phyloP scores from a whole-genome alignment of 2,888 invertebrate species.

The Dromius quadrimaculatus region DNA sequence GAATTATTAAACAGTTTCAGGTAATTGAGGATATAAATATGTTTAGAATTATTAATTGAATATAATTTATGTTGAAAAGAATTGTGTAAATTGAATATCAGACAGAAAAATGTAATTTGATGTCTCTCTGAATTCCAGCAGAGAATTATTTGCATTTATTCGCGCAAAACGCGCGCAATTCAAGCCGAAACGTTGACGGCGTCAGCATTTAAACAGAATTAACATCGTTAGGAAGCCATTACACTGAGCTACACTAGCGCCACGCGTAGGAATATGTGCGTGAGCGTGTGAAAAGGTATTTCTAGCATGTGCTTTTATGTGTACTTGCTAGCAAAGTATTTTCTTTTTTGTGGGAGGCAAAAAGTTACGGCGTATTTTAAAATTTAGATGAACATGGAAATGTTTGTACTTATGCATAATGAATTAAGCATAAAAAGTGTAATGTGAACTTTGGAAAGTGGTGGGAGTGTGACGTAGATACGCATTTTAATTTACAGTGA shows the following conservation, averaged over 20 bases:
- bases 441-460: too few relatives aligned
- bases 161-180: conserved; percentile 11
- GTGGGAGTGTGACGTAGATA: too few relatives aligned
- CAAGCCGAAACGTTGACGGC: too few relatives aligned
- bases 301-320: not conserved
- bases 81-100: too few relatives aligned
- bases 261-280: not conserved
- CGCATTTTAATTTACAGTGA: too few relatives aligned
- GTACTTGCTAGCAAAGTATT: not conserved
- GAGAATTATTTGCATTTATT: not conserved
- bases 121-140: conserved; percentile 1
- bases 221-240: conserved; percentile 34
- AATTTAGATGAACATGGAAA: not conserved
- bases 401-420: too few relatives aligned
- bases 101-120: too few relatives aligned
- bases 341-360: not conserved
- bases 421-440: too few relatives aligned
- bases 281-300: not conserved
- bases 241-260: not conserved
- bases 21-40: too few relatives aligned
- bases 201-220: conserved; percentile 23
- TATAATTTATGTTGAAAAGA: too few relatives aligned
- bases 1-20: too few relatives aligned
- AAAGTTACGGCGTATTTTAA: not conserved
- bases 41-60: too few relatives aligned